These are phyloP conservation scores for Orchesella cincta DNA, from an alignment of 1,140 invertebrate genomes.

Conservation along the genomic window DNA sequence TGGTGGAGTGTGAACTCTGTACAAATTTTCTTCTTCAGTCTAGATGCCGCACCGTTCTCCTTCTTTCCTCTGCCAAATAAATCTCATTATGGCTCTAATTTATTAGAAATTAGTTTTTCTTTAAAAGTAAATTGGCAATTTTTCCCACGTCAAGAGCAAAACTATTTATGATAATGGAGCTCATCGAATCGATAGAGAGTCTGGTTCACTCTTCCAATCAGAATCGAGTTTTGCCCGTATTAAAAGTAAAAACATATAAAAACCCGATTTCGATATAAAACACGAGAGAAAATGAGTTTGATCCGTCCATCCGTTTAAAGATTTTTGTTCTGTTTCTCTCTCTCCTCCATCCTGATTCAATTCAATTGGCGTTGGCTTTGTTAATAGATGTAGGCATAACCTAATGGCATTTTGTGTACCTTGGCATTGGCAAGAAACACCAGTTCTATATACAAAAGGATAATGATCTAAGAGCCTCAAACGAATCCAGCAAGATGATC, in stretches of 20 bases:
- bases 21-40: no score
- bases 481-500: slow-evolving; percentile 8
- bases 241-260: no score
- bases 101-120: slow-evolving; percentile 9
- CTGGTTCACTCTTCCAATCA: no score
- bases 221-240: no score
- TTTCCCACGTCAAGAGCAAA: slow-evolving; percentile 34
- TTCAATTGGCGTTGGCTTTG: slow-evolving; percentile 19
- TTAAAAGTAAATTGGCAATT: slow-evolving; percentile 45
- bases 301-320: no score
- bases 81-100: background rate
- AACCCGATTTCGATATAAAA: no score
- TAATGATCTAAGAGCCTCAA: slow-evolving; percentile 3
- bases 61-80: background rate
- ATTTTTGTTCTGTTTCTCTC: no score
- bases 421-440: background rate
- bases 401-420: slow-evolving; percentile 25
- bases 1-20: no score
- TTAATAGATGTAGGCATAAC: slow-evolving; percentile 10
- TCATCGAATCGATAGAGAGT: no score
- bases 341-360: background rate
- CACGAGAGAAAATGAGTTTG: no score
- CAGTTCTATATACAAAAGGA: background rate
- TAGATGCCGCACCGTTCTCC: background rate
- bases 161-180: slow-evolving; percentile 45